phyloP scores from a whole-genome alignment of 2,113 vertebrate genomes.

The Phoxinus phoxinus region DNA sequence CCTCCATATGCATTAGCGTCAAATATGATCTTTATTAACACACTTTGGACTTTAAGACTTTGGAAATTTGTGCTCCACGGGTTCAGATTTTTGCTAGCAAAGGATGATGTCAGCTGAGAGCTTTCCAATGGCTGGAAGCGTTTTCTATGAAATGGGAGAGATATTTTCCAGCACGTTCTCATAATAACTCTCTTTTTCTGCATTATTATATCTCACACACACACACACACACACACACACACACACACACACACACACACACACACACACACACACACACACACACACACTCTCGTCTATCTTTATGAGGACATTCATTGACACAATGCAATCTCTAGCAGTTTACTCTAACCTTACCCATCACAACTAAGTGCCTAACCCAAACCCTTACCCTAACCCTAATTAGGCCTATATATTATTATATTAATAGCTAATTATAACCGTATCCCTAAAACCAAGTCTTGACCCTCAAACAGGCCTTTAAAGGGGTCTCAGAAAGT shows the following conservation, averaged over 20 bases:
- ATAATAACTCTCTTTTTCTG: slow-evolving; percentile 49
- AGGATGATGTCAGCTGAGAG: slow-evolving; percentile 72
- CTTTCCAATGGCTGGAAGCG: slow-evolving; percentile 73
- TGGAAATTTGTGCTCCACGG: slow-evolving; percentile 73
- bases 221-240: not conserved
- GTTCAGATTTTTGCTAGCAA: slow-evolving; percentile 57
- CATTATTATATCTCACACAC: not conserved
- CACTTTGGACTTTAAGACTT: slow-evolving; percentile 59
- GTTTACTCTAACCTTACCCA: too few relatives aligned
- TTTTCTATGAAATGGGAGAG: slow-evolving; percentile 66
- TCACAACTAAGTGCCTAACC: too few relatives aligned
- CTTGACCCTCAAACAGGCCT: too few relatives aligned
- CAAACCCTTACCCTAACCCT: too few relatives aligned
- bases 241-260: not conserved
- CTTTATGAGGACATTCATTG: too few relatives aligned
- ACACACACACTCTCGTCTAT: not conserved
- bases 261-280: not conserved
- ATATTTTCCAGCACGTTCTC: slow-evolving; percentile 64
- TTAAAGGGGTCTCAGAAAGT: too few relatives aligned
- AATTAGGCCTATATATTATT: too few relatives aligned
- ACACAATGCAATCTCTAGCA: too few relatives aligned
- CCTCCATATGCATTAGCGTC: slow-evolving; percentile 22
- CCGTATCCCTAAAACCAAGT: too few relatives aligned
- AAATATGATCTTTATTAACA: slow-evolving; percentile 52
- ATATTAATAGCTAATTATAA: too few relatives aligned